Conservation (phyloP, 1,140 invertebrate species). For the Bombus confusus region DNA sequence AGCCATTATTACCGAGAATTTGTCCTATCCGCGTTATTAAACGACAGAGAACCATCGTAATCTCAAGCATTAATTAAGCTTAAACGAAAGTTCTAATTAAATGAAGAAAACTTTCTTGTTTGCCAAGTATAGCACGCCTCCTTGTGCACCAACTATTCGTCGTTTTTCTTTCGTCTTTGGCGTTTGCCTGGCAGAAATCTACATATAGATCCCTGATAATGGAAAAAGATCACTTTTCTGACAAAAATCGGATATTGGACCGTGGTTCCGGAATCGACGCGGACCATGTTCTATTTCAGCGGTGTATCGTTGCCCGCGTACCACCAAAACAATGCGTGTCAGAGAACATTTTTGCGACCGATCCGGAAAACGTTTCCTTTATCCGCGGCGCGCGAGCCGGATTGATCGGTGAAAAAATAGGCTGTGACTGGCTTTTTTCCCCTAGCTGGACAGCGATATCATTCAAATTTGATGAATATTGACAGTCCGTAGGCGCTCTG, state of each 20-base stretch:
- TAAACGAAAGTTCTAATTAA: not conserved
- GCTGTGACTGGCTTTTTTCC: too few species aligned
- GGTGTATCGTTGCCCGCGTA: not conserved
- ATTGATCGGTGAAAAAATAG: not conserved
- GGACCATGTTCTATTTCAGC: constrained; percentile 1
- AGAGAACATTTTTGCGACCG: constrained; percentile 19
- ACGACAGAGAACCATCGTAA: not conserved
- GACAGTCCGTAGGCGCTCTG: not conserved
- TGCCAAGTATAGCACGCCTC: too few species aligned
- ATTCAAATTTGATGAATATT: constrained; percentile 5
- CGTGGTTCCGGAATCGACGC: not conserved
- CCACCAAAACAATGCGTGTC: constrained; percentile 4
- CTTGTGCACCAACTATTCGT: not conserved
- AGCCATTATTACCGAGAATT: not conserved
- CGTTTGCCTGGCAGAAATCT: not conserved
- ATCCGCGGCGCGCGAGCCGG: not conserved
- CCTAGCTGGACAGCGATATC: not conserved
- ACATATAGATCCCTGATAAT: not conserved
- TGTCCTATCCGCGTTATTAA: constrained; percentile 7
- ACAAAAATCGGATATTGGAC: not conserved
- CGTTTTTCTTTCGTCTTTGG: not conserved
- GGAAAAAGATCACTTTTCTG: not conserved
- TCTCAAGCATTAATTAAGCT: not conserved
- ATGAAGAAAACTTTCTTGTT: not conserved
- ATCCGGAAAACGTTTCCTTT: constrained; percentile 19